phyloP scores from a whole-genome alignment of 2,797 vertebrate species.

The Hypotaenidia okinawae region DNA sequence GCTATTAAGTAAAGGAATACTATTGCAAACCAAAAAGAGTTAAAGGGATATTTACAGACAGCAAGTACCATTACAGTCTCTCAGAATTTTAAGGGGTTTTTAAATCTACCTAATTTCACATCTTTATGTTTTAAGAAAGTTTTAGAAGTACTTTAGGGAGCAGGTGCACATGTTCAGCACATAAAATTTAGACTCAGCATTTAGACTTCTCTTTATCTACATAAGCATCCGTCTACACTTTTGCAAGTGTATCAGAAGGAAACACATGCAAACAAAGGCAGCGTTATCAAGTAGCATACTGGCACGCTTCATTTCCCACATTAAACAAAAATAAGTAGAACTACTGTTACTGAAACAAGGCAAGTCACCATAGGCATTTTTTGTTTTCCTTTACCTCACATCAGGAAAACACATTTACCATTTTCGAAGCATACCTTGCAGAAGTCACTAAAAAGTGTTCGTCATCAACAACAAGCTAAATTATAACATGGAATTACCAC shows the following conservation, averaged over 20 bases:
- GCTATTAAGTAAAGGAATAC: background rate
- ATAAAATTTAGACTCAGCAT: background rate
- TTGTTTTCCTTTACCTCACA: background rate
- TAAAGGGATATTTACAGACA: background rate
- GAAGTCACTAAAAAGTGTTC: background rate
- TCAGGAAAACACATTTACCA: background rate
- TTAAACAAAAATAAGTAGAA: background rate
- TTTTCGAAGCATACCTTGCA: background rate
- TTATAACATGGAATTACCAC: background rate
- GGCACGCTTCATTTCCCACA: background rate
- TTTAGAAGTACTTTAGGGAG: background rate
- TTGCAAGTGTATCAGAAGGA: background rate
- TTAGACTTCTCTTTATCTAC: background rate
- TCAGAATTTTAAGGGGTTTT: background rate
- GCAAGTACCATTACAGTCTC: background rate
- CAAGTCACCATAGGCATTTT: background rate
- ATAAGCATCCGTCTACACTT: background rate
- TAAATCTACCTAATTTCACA: background rate
- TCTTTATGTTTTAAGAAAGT: background rate
- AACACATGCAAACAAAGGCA: background rate
- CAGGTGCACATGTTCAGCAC: rapidly evolving
- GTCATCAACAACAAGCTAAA: background rate
- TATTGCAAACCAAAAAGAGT: background rate
- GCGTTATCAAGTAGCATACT: background rate
- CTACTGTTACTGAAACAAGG: background rate